Conservation (phyloP, 35 echinoderm and acorn worm species). For the Hemicentrotus pulcherrimus region DNA sequence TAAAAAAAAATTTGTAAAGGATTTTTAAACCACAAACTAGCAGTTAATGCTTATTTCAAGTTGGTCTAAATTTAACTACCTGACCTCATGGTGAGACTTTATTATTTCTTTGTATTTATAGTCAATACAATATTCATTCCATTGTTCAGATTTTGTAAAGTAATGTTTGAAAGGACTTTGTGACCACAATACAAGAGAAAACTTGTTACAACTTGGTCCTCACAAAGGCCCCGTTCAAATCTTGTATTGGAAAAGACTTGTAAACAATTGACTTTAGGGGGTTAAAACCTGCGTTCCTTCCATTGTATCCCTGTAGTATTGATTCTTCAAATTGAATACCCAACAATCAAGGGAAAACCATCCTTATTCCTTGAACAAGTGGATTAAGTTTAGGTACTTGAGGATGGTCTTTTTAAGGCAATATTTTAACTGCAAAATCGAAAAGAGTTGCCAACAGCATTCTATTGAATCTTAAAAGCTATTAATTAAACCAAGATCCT, state of each 20-base stretch:
- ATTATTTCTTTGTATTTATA: not conserved
- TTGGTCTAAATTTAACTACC: not conserved
- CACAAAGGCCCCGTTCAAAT: not conserved
- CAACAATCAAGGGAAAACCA: not conserved
- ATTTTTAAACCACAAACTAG: too few species aligned
- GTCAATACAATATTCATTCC: not conserved
- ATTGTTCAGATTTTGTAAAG: not conserved
- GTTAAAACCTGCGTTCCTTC: not conserved
- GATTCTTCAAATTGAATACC: not conserved
- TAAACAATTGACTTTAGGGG: not conserved
- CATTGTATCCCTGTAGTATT: not conserved
- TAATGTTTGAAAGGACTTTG: not conserved
- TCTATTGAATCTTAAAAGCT: not conserved
- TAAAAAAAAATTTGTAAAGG: too few species aligned
- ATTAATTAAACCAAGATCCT: not conserved
- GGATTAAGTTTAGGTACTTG: not conserved
- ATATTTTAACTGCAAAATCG: not conserved
- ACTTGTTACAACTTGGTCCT: not conserved
- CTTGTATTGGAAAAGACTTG: not conserved
- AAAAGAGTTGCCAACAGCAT: not conserved
- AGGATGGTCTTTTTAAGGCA: not conserved
- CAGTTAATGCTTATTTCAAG: too few species aligned
- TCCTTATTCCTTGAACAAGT: not conserved
- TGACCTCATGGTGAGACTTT: not conserved
- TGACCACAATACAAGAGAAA: not conserved